These are phyloP conservation scores for Clunio marinus DNA, from an alignment of 2,888 invertebrate genomes.

Conservation along the genomic window DNA sequence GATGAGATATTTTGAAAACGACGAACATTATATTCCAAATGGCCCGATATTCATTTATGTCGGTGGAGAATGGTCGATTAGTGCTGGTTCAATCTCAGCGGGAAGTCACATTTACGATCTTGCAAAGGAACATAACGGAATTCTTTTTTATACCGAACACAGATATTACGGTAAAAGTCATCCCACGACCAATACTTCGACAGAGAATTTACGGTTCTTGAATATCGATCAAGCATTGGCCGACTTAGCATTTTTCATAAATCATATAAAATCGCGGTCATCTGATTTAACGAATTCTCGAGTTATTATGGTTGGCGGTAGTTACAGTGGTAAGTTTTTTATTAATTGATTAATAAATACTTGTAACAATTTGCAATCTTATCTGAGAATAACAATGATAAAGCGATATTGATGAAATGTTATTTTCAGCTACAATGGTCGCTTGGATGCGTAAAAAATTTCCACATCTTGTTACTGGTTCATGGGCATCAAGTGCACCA, in stretches of 20 bases:
- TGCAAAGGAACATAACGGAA: constrained; percentile 52
- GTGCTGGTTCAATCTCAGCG: constrained; percentile 49
- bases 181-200: constrained; percentile 50
- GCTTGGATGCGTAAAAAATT: constrained; percentile 58
- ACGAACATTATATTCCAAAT: constrained; percentile 42
- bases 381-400: not conserved
- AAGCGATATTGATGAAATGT: constrained; percentile 42
- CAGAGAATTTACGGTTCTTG: constrained; percentile 55
- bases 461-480: constrained; percentile 55
- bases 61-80: constrained; percentile 59
- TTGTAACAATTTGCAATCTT: constrained; percentile 40
- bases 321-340: constrained; percentile 40
- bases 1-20: constrained; percentile 48
- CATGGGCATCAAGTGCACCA: constrained; percentile 57
- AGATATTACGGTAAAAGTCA: constrained; percentile 60
- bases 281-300: constrained; percentile 32
- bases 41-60: constrained; percentile 52
- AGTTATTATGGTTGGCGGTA: constrained; percentile 43
- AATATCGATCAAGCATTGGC: constrained; percentile 59
- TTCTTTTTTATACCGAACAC: constrained; percentile 59
- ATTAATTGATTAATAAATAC: not conserved
- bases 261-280: constrained; percentile 46
- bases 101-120: constrained; percentile 52
- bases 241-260: constrained; percentile 57
- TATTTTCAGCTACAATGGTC: constrained; percentile 58